Evolutionary conservation across 2,797 vertebrate genomes (phyloP).

Genomic region (Megaceryle alcyon): DNA sequence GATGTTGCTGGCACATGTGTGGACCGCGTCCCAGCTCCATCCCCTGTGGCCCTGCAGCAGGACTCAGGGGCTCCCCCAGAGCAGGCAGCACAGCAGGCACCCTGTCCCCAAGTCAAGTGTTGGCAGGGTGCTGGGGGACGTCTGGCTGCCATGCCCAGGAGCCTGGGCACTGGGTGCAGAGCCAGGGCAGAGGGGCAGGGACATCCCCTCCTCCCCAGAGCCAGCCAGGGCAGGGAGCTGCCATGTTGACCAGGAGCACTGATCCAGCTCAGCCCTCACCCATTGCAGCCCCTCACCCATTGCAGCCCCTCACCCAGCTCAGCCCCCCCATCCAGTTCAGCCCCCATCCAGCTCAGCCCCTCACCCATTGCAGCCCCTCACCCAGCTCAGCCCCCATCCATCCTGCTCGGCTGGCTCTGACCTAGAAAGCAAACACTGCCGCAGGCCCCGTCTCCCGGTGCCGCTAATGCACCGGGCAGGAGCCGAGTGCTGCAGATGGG

Average conservation of each 20-base stretch:
- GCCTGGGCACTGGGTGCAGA: background rate
- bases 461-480: constrained; percentile 46
- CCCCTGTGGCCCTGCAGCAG: background rate
- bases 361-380: background rate
- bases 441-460: constrained; percentile 22
- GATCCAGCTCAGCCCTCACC: background rate
- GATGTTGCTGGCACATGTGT: rapidly evolving
- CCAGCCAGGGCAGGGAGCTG: background rate
- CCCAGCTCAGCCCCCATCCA: background rate
- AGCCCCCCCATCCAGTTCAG: too few relatives aligned
- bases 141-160: background rate
- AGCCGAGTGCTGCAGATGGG: constrained; percentile 21
- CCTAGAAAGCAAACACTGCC: constrained; percentile 35
- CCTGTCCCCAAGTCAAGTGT: background rate
- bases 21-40: background rate
- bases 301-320: background rate
- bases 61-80: rapidly evolving
- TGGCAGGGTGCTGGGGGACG: background rate
- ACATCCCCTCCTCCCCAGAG: background rate
- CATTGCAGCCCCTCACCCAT: background rate
- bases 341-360: background rate
- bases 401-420: background rate
- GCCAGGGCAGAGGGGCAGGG: background rate
- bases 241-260: background rate
- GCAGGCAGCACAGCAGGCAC: background rate